Conservation (phyloP, 2,888 invertebrate species). For the Megamerina dolium region DNA sequence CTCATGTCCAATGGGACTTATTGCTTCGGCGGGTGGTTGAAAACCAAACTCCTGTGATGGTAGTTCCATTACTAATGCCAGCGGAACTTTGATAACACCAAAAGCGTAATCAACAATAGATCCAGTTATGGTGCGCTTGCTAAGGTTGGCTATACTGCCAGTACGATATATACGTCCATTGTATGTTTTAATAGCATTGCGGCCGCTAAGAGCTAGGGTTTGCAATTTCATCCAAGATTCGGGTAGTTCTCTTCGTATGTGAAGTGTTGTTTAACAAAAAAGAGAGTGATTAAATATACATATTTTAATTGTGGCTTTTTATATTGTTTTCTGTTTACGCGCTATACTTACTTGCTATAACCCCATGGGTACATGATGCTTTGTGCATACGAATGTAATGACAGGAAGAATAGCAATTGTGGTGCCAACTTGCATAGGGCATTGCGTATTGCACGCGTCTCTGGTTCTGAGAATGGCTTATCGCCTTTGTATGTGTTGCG, state of each 20-base stretch:
- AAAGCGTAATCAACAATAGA: constrained; percentile 48
- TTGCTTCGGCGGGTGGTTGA: constrained; percentile 40
- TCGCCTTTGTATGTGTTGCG: constrained; percentile 44
- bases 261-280: neutral
- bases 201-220: constrained; percentile 40
- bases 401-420: constrained; percentile 42
- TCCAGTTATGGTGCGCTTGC: constrained; percentile 39
- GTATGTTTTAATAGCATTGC: constrained; percentile 38
- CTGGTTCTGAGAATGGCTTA: constrained; percentile 45
- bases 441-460: constrained; percentile 42
- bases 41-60: constrained; percentile 44
- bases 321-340: neutral
- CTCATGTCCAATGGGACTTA: constrained; percentile 42
- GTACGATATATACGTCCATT: constrained; percentile 44
- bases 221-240: constrained; percentile 34
- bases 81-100: constrained; percentile 39
- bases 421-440: constrained; percentile 35
- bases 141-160: constrained; percentile 42
- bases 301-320: neutral
- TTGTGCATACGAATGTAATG: constrained; percentile 47
- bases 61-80: constrained; percentile 46
- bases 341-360: constrained; percentile 32
- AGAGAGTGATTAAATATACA: neutral
- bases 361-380: constrained; percentile 49
- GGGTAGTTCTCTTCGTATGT: constrained; percentile 38